These are phyloP conservation scores for Xyrichtys novacula DNA, from an alignment of 2,797 vertebrate genomes.

Conservation along the genomic window DNA sequence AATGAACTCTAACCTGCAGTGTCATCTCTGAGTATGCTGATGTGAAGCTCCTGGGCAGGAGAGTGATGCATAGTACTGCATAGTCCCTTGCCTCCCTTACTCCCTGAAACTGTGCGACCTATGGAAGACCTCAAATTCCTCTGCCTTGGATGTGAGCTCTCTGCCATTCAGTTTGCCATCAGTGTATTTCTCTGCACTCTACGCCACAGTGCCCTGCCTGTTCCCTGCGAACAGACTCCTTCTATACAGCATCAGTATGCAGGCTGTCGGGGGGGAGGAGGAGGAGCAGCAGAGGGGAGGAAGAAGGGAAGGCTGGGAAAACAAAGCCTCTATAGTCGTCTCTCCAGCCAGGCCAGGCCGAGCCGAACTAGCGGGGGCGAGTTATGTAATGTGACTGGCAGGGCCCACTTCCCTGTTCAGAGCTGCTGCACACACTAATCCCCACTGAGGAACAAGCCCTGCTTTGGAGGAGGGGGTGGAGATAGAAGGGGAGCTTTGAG, in stretches of 20 bases:
- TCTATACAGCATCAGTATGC: constrained; percentile 85
- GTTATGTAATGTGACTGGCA: constrained; percentile 90
- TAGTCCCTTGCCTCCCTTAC: constrained; percentile 34
- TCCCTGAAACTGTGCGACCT: constrained; percentile 59
- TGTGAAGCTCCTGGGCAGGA: constrained; percentile 29
- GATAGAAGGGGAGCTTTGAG: constrained; percentile 53
- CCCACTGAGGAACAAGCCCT: constrained; percentile 77
- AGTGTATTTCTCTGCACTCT: constrained; percentile 75
- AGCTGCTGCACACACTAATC: constrained; percentile 82
- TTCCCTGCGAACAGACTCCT: constrained; percentile 85
- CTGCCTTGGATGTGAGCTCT: constrained; percentile 68
- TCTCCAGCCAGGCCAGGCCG: constrained; percentile 81
- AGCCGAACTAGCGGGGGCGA: constrained; percentile 76
- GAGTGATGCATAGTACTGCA: constrained; percentile 27
- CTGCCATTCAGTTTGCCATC: constrained; percentile 80
- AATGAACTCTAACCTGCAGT: constrained; percentile 27
- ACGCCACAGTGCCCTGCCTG: constrained; percentile 82
- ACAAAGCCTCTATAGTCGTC: constrained; percentile 89
- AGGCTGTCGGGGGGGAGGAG: constrained; percentile 75
- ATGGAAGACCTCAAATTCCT: constrained; percentile 72
- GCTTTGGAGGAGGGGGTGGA: constrained; percentile 62
- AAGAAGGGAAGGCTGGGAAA: constrained; percentile 79
- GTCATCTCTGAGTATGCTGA: constrained; percentile 24
- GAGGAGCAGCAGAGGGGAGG: constrained; percentile 71
- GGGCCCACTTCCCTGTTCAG: constrained; percentile 81